These are phyloP conservation scores for Lepidotrigona ventralis DNA, from an alignment of 1,140 invertebrate genomes.

Conservation along the genomic window DNA sequence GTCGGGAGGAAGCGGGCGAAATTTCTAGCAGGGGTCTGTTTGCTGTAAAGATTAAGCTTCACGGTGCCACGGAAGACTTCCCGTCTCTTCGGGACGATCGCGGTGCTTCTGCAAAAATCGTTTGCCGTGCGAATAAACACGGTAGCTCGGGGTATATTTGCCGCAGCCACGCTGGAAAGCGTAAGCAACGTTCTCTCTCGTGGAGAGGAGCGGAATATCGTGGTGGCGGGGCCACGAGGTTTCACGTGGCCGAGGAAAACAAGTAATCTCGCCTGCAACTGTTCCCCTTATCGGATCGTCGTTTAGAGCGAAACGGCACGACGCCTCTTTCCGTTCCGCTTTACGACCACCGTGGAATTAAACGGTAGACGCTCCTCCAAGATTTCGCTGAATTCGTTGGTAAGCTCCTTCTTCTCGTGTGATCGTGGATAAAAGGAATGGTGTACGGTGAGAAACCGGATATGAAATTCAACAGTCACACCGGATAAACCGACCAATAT, in stretches of 20 bases:
- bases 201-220: slow-evolving; percentile 54
- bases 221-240: neutral
- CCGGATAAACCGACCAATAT: too few species aligned
- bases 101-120: slow-evolving; percentile 50
- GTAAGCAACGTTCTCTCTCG: slow-evolving; percentile 59
- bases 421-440: neutral
- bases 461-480: neutral
- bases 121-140: slow-evolving; percentile 56
- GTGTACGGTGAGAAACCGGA: neutral
- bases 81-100: neutral
- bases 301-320: slow-evolving; percentile 36
- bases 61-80: slow-evolving; percentile 7
- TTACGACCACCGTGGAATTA: slow-evolving; percentile 35
- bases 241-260: slow-evolving; percentile 39
- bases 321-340: slow-evolving; percentile 21
- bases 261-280: slow-evolving; percentile 53
- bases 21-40: neutral
- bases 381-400: neutral
- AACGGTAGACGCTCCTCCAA: slow-evolving; percentile 25
- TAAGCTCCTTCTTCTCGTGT: neutral
- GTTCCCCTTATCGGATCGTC: slow-evolving; percentile 50
- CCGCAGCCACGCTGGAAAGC: slow-evolving; percentile 40
- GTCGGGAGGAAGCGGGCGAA: neutral
- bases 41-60: slow-evolving; percentile 42
- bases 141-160: slow-evolving; percentile 45